Evolutionary conservation across 2,797 vertebrate species (phyloP).

Genomic region (Poecilia picta): DNA sequence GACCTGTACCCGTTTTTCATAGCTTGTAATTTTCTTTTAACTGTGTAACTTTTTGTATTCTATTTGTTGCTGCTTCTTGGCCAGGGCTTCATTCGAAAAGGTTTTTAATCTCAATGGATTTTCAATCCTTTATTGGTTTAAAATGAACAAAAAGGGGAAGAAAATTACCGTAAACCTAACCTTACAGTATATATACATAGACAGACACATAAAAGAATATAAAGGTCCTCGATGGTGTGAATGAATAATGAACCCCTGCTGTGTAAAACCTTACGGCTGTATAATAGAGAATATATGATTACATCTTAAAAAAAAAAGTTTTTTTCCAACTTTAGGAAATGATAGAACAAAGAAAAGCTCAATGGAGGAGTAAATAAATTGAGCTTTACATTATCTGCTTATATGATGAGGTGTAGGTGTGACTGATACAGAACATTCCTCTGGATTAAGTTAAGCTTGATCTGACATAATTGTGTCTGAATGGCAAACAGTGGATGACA

Average conservation of each 20-base stretch:
- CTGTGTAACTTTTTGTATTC: no score
- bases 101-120: no score
- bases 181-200: not conserved
- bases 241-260: not conserved
- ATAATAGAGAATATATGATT: not conserved
- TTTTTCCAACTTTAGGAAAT: not conserved
- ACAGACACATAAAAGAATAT: not conserved
- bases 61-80: no score
- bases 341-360: not conserved
- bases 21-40: no score
- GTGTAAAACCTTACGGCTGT: not conserved
- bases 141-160: no score
- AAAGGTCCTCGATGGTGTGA: not conserved
- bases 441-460: constrained; percentile 23
- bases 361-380: not conserved
- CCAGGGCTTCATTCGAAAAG: no score
- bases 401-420: constrained; percentile 23
- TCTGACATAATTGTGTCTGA: constrained; percentile 19
- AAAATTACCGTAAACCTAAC: no score
- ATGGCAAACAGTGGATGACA: constrained; percentile 17
- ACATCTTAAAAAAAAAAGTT: not conserved
- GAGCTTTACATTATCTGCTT: constrained; percentile 13
- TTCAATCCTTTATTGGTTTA: no score
- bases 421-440: constrained; percentile 53
- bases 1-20: no score